Evolutionary conservation across 2,888 invertebrate genomes (phyloP), one percentile per base, ranked within the genome.

Genomic region (Andrena bicolor): DNA sequence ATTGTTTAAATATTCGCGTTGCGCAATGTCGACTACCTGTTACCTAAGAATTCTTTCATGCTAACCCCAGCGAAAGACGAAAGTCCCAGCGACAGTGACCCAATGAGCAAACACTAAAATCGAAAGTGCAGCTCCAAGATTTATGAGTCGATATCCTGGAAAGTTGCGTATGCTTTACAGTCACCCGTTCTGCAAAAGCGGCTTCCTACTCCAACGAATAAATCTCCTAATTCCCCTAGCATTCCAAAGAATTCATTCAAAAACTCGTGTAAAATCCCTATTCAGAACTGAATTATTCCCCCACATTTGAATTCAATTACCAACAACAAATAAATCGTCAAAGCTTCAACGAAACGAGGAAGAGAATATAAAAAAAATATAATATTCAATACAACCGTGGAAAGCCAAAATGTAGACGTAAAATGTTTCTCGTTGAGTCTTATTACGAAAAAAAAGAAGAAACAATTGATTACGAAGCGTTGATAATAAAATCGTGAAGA

Each of bases 71-170:
- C 6, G 26, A 64, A 49, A 41, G 65, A 83, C 48, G 65, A 70
- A 73, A 73, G 73, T 69, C 41, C 26, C 72, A 58, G 56, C 66
- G 63, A 83, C 66, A 88, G 82, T 88, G 87, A 89, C 88, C 88
- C 83, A 89, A 84, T 87, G 83, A 82, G 66, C 53, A 72, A 68
- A 79, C 80, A 70, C 77, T 89, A 90, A 91, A 90, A 89, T 86
- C 82, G 84, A 89, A 89, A 89, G 89, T 80, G 72, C 80, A 65
- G 49, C 58, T 51, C 20, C 6, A 61, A 75, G 74, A 88, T 85
- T 88, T 89, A 88, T 71, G 69, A 80, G 71, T 32, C 63, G 82
- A 82, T 72, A 77, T 78, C 77, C 84, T 83, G 76, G 77, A 64
- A 63, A 73, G 49, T 70, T 73, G 63, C 49, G 51, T 48, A 71